Evolutionary conservation across 2,888 invertebrate species (phyloP).

Genomic region (Abrostola tripartita): DNA sequence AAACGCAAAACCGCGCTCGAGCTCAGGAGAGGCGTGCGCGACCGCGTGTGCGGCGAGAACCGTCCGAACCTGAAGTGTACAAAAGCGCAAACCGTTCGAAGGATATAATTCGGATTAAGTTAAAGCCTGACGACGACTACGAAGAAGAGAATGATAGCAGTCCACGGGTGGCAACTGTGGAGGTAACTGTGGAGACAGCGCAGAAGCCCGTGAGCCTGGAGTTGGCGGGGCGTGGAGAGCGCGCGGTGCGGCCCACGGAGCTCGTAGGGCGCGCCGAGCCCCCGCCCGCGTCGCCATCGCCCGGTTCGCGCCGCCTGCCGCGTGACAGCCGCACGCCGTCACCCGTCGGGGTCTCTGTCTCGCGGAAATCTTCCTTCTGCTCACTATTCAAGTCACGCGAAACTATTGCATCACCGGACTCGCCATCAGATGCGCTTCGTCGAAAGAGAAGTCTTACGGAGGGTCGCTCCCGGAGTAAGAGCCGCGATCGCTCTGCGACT

Average conservation of each 20-base stretch:
- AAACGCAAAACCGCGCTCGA: constrained; percentile 70
- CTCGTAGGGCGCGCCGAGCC: constrained; percentile 72
- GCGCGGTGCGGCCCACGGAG: constrained; percentile 77
- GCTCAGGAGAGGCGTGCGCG: constrained; percentile 73
- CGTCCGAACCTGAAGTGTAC: constrained; percentile 77
- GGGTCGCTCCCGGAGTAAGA: constrained; percentile 90
- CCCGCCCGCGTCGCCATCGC: constrained; percentile 64
- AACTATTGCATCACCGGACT: constrained; percentile 90
- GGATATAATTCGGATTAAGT: constrained; percentile 89
- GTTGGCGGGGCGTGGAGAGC: constrained; percentile 65
- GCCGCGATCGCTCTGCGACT: constrained; percentile 89
- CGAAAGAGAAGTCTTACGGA: constrained; percentile 81
- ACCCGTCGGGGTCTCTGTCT: constrained; percentile 89
- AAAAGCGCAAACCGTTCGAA: constrained; percentile 73
- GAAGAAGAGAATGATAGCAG: constrained; percentile 80
- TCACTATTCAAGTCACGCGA: constrained; percentile 93
- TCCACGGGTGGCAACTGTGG: constrained; percentile 59
- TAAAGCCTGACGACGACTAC: constrained; percentile 93
- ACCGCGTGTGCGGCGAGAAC: constrained; percentile 70
- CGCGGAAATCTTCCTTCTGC: constrained; percentile 94
- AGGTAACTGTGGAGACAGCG: constrained; percentile 64
- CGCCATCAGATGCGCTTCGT: constrained; percentile 84
- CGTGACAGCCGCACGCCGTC: constrained; percentile 89
- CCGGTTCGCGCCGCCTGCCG: constrained; percentile 52
- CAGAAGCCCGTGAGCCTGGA: constrained; percentile 90